Percentiles rank a stretch among this genome's conserved stretches.
Conservation (phyloP, 2,113 vertebrate genomes). For the Acrocephalus kingi region DNA sequence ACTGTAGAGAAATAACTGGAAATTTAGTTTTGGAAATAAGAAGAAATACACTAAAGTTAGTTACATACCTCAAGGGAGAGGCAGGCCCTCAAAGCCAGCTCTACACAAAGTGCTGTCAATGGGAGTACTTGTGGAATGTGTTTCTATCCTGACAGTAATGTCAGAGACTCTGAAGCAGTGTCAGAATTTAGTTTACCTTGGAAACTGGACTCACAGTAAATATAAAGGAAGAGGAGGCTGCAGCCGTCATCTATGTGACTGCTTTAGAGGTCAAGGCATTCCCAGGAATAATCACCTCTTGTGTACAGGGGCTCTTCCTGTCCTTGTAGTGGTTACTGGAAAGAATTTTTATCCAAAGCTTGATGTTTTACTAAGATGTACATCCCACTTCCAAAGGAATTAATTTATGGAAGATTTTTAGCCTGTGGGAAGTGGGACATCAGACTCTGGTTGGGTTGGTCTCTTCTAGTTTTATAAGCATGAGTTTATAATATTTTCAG, state of each 20-base stretch:
- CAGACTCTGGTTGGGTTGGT: rapidly evolving
- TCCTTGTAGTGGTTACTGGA: not conserved
- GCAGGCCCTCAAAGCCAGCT: not conserved
- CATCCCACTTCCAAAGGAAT: not conserved
- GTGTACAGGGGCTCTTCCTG: not conserved
- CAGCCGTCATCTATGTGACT: not conserved
- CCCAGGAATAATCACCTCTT: not conserved
- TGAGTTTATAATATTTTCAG: not conserved
- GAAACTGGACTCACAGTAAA: not conserved
- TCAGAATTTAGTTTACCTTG: not conserved
- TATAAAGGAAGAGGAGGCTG: not conserved
- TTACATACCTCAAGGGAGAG: not conserved
- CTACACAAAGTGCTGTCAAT: not conserved
- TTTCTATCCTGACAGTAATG: not conserved
- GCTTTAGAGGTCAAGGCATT: not conserved
- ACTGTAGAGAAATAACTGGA: not conserved
- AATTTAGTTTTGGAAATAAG: not conserved
- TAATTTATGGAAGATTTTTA: not conserved
- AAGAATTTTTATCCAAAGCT: not conserved
- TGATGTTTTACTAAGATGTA: not conserved
- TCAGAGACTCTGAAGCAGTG: not conserved
- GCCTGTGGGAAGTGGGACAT: not conserved
- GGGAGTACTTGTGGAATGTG: not conserved
- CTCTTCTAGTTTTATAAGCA: not conserved
- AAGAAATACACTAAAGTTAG: not conserved